Percentiles rank a stretch among this genome's conserved stretches.
These are phyloP conservation scores for Stegastes partitus DNA, from an alignment of 2,113 vertebrate genomes.

Conservation along the genomic window DNA sequence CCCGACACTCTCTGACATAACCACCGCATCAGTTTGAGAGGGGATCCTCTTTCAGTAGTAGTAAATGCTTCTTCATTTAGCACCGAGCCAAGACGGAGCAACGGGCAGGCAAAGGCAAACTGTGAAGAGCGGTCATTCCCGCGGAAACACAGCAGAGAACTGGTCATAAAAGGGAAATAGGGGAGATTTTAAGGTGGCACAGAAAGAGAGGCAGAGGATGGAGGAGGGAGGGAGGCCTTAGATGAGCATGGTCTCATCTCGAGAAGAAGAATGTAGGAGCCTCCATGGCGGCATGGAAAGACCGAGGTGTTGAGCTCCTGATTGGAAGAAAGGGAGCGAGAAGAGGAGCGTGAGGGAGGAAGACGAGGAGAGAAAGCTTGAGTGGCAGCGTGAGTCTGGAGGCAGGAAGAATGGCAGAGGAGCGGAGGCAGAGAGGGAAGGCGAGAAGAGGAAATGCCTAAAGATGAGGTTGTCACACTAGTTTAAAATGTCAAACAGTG, in stretches of 20 bases:
- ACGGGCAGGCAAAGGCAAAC: not conserved
- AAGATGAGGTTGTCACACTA: constrained; percentile 69
- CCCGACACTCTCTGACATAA: constrained; percentile 40
- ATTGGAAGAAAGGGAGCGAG: not conserved
- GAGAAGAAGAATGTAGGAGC: not conserved
- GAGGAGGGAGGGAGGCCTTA: constrained; percentile 8
- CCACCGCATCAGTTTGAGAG: constrained; percentile 16
- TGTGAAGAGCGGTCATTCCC: not conserved
- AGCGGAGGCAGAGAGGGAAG: constrained; percentile 25
- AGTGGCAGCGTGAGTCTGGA: constrained; percentile 33
- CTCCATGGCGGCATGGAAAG: not conserved
- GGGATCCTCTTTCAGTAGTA: constrained; percentile 40
- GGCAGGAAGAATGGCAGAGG: constrained; percentile 40
- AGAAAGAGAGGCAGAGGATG: not conserved
- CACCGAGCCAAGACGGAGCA: constrained; percentile 12
- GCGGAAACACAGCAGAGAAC: constrained; percentile 10
- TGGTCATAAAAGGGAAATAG: not conserved
- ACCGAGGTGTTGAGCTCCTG: not conserved
- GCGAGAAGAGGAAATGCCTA: constrained; percentile 50
- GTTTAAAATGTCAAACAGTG: constrained; percentile 64
- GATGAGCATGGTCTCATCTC: not conserved
- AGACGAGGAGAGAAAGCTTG: constrained; percentile 19
- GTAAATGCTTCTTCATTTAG: constrained; percentile 31
- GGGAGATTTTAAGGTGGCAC: not conserved
- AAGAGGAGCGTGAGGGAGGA: constrained; percentile 9